A percentile compares a stretch with the other conserved stretches of the same genome.
Conservation (phyloP, 2,113 vertebrate genomes). For the Sinocyclocheilus anshuiensis region DNA sequence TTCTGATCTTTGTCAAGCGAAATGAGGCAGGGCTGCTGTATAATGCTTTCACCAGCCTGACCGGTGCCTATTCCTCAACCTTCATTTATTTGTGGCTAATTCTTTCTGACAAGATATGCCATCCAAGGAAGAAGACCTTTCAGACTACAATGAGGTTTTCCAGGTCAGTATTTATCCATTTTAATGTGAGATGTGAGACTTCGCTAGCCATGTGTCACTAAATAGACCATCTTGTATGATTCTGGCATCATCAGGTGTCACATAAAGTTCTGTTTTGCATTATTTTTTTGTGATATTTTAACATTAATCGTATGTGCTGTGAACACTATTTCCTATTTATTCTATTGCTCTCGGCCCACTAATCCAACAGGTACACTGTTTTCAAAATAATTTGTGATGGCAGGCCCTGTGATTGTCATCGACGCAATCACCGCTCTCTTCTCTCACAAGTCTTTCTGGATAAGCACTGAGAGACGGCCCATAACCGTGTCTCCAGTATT, state of each 20-base stretch:
- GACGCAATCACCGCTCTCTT: slow-evolving; percentile 39
- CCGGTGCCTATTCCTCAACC: slow-evolving; percentile 14
- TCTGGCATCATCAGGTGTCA: no score
- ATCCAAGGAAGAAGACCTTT: slow-evolving; percentile 43
- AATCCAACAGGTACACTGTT: slow-evolving; percentile 34
- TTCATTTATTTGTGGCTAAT: slow-evolving; percentile 41
- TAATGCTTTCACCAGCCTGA: slow-evolving; percentile 44
- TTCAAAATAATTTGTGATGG: slow-evolving; percentile 37
- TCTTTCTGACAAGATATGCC: slow-evolving; percentile 43
- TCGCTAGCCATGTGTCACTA: no score
- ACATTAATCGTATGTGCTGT: not conserved
- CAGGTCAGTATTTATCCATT: slow-evolving; percentile 1
- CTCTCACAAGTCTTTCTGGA: slow-evolving; percentile 35
- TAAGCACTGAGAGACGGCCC: slow-evolving; percentile 17
- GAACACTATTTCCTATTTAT: not conserved
- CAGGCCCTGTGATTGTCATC: slow-evolving; percentile 31
- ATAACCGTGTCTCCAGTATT: slow-evolving; percentile 44
- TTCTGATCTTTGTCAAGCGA: slow-evolving; percentile 51
- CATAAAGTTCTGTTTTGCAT: no score
- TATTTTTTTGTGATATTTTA: not conserved
- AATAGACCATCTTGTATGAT: not conserved
- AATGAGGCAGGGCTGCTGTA: slow-evolving; percentile 48
- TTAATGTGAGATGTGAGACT: not conserved
- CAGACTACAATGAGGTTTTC: slow-evolving; percentile 20
- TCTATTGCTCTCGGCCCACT: slow-evolving; percentile 3